These are phyloP conservation scores for Neoascia interrupta DNA, from an alignment of 2,888 invertebrate species.

Conservation along the genomic window DNA sequence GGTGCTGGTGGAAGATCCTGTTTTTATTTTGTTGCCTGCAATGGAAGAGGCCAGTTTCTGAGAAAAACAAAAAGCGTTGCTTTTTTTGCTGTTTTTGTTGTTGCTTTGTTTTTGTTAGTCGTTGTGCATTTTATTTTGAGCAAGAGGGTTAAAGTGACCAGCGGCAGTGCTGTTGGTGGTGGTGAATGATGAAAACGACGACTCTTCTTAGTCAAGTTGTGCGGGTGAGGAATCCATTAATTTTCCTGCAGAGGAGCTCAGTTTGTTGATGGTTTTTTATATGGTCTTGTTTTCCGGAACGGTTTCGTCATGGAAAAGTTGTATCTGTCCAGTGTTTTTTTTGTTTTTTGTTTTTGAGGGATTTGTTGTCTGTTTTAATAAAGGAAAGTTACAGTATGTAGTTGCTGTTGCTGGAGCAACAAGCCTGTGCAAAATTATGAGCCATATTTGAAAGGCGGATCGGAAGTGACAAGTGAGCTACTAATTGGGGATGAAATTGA, in stretches of 20 bases:
- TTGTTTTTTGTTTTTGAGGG: no score
- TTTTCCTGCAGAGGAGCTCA: constrained; percentile 10
- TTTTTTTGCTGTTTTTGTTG: constrained; percentile 12
- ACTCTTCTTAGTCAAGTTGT: constrained; percentile 51
- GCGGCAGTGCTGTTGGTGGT: constrained; percentile 32
- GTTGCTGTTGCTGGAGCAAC: no score
- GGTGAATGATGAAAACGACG: constrained; percentile 52
- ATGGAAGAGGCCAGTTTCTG: constrained; percentile 35
- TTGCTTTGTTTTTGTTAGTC: constrained; percentile 29
- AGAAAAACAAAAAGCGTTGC: constrained; percentile 27
- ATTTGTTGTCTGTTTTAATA: no score
- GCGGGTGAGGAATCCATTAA: constrained; percentile 45
- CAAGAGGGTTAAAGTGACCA: constrained; percentile 56
- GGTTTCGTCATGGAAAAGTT: constrained; percentile 38
- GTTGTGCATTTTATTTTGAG: constrained; percentile 53
- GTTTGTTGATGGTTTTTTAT: neutral
- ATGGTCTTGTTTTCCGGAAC: neutral
- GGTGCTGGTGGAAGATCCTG: constrained; percentile 8
- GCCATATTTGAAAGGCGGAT: no score
- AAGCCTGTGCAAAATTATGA: no score
- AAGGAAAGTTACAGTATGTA: no score
- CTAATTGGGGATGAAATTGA: no score
- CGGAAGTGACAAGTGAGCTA: no score
- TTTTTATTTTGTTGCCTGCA: neutral
- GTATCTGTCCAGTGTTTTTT: constrained; percentile 7